Conservation (phyloP, 2,113 vertebrate species). For the Phylloscopus trochiloides region DNA sequence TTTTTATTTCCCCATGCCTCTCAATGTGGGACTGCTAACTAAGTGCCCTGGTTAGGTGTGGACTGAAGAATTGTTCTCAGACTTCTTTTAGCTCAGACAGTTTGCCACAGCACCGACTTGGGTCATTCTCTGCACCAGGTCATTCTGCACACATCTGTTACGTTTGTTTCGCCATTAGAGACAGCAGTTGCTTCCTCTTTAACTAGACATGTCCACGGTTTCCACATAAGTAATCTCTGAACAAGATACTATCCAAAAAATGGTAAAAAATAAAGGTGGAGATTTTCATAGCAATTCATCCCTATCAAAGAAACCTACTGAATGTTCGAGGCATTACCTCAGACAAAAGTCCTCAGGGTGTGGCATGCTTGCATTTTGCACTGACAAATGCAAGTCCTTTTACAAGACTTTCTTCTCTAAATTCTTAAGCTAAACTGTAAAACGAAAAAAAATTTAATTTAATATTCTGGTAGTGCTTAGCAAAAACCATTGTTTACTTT, state of each 20-base stretch:
- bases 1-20: neutral
- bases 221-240: neutral
- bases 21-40: neutral
- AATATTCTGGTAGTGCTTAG: neutral
- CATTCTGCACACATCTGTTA: fast-evolving
- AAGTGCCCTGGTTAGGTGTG: neutral
- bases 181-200: neutral
- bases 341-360: neutral
- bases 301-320: neutral
- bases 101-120: neutral
- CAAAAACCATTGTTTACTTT: neutral
- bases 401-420: neutral
- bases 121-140: neutral
- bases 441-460: neutral
- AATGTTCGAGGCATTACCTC: neutral
- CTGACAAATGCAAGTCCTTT: neutral
- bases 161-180: neutral
- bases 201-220: neutral
- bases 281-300: neutral
- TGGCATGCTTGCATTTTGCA: neutral
- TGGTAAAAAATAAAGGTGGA: neutral
- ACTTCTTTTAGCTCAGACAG: neutral
- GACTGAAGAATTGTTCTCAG: neutral
- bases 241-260: neutral
- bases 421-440: neutral